Conservation (phyloP, 2,797 vertebrate species). For the Anniella stebbinsi region DNA sequence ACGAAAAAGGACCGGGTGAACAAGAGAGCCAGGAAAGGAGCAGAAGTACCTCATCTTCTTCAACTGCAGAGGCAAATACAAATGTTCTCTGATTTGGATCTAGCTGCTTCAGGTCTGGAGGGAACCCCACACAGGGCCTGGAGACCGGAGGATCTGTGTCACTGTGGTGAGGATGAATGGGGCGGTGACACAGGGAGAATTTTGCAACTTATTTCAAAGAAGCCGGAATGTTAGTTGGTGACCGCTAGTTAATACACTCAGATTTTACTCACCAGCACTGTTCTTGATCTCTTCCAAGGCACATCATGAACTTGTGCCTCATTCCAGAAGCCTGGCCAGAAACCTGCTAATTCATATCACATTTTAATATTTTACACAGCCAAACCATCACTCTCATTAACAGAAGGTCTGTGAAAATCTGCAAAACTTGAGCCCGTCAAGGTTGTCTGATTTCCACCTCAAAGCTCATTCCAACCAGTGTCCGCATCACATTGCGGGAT, state of each 20-base stretch:
- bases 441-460: too few relatives aligned
- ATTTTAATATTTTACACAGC: neutral
- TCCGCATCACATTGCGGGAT: too few relatives aligned
- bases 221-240: too few relatives aligned
- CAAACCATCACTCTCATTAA: neutral
- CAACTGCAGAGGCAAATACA: too few relatives aligned
- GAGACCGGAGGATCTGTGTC: neutral
- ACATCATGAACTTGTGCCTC: too few relatives aligned
- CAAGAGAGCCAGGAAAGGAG: neutral
- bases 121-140: neutral
- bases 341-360: too few relatives aligned
- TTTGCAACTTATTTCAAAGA: neutral
- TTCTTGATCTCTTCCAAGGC: neutral
- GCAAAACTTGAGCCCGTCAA: too few relatives aligned
- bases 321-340: neutral
- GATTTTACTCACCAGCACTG: neutral
- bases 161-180: neutral
- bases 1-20: neutral
- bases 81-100: too few relatives aligned
- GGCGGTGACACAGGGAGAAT: neutral
- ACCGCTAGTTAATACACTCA: neutral
- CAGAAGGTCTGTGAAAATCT: neutral
- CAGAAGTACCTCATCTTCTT: too few relatives aligned
- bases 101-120: too few relatives aligned
- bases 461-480: too few relatives aligned